A percentile compares a stretch with the other conserved stretches of the same genome.
Evolutionary conservation across 2,888 invertebrate species (phyloP).

Genomic region (Oscheius myriophilus): DNA sequence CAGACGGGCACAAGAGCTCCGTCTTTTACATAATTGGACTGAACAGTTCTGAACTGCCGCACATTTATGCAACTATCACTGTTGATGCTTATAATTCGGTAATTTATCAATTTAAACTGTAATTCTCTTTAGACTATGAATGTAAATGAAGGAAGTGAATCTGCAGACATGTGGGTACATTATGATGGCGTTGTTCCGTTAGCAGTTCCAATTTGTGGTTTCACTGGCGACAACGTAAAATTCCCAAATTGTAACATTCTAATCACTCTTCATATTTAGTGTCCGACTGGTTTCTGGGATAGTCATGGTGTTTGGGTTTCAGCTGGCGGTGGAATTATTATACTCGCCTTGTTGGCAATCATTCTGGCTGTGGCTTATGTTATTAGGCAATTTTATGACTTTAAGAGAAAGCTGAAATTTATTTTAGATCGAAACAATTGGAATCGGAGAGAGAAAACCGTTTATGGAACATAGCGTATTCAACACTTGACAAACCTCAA

Average conservation of each 20-base stretch:
- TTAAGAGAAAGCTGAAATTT: background rate
- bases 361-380: background rate
- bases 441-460: conserved; percentile 10
- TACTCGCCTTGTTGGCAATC: background rate
- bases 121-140: conserved; percentile 9
- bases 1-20: background rate
- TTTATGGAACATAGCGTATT: conserved; percentile 9
- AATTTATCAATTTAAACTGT: background rate
- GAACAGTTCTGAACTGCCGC: conserved; percentile 4
- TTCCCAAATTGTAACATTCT: background rate
- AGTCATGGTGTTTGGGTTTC: conserved; percentile 4
- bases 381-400: background rate
- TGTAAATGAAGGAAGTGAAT: background rate
- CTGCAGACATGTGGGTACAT: background rate
- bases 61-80: conserved; percentile 7
- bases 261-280: no score
- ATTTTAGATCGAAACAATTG: background rate
- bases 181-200: background rate
- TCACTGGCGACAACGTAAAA: background rate
- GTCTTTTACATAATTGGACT: conserved; percentile 6
- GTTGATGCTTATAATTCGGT: conserved; percentile 7
- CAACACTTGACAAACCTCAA: conserved; percentile 4
- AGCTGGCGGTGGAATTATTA: background rate
- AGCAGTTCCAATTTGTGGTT: conserved; percentile 11
- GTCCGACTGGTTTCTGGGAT: conserved; percentile 5